Evolutionary conservation across 2,888 invertebrate genomes (phyloP), one percentile per base, ranked within the genome.

Genomic region (Drosophila monieri): DNA sequence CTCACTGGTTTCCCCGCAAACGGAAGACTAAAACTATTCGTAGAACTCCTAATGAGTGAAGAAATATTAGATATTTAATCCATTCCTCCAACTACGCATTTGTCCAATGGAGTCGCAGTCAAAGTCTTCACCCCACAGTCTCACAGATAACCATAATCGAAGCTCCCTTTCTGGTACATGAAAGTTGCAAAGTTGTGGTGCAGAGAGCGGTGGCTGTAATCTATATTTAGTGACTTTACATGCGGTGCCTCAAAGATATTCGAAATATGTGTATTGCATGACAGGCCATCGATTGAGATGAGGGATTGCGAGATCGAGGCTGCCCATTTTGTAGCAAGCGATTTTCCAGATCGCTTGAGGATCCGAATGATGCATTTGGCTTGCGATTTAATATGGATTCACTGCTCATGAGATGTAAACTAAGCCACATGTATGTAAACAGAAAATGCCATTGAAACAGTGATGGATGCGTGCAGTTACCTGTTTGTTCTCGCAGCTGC

Each of bases 211-310:
- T 88, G 90, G 89, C 88, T 90, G 80, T 84, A 88, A 76, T 88
- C 78, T 89, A 88, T 80, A 80, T 83, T 88, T 89, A 85, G 88
- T 87, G 85, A 88, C 81, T 85, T 88, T 83, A 78, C 73, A 79
- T 80, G 86, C 81, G 81, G 75, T 87, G 79, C 78, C 81, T 73
- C 64, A 73, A 77, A 84, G 87, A 80, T 86, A 86, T 85, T 84
- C 70, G 70, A 80, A 80, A 80, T 75, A 86, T 80, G 49, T 70
- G 48, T 70, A 66, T 64, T 53, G 53, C 64, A 53, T 66, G 64
- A 30, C 64, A 46, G 52, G 62, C 49, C 62, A 27, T 47, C 12
- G 12, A 67, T 48, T 18, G 46, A 46, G 9, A 25, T 52, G 27
- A 52, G n/a, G 44, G 44, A 43, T 58, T 27, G 47, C 44, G 32